These are phyloP conservation scores for Gonocerus acuteangulatus DNA, from an alignment of 2,888 invertebrate genomes.

Conservation along the genomic window DNA sequence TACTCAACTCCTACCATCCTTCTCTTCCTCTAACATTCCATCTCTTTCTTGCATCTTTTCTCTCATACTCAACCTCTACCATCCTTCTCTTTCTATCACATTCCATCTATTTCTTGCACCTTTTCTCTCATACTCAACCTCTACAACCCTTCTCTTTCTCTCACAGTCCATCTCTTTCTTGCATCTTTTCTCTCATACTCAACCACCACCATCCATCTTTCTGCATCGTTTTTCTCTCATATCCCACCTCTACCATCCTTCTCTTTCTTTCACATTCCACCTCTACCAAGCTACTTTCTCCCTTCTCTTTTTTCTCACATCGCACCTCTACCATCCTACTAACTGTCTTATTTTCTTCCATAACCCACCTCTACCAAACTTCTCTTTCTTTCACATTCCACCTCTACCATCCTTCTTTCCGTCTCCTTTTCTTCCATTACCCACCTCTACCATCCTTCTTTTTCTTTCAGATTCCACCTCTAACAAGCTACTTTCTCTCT, in stretches of 20 bases:
- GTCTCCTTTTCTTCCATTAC: no score
- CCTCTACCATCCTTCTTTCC: not conserved
- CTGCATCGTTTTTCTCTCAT: not conserved
- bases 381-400: not conserved
- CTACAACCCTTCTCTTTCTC: not conserved
- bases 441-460: no score
- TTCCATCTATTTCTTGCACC: not conserved
- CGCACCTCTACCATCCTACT: not conserved
- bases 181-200: no score
- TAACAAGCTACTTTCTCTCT: no score
- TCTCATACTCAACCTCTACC: not conserved
- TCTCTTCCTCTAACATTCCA: not conserved
- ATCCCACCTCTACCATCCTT: not conserved
- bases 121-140: not conserved
- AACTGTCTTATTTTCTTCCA: no score
- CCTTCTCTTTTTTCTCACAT: not conserved
- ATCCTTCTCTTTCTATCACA: not conserved
- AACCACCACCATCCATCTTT: no score
- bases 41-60: not conserved
- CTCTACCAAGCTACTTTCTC: not conserved
- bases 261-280: not conserved
- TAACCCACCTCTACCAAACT: no score
- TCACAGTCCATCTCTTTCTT: no score
- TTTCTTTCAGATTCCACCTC: no score
- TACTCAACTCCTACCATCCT: not conserved